Evolutionary conservation across 2,888 invertebrate genomes (phyloP).

Genomic region (Cecidostiba fungosa): DNA sequence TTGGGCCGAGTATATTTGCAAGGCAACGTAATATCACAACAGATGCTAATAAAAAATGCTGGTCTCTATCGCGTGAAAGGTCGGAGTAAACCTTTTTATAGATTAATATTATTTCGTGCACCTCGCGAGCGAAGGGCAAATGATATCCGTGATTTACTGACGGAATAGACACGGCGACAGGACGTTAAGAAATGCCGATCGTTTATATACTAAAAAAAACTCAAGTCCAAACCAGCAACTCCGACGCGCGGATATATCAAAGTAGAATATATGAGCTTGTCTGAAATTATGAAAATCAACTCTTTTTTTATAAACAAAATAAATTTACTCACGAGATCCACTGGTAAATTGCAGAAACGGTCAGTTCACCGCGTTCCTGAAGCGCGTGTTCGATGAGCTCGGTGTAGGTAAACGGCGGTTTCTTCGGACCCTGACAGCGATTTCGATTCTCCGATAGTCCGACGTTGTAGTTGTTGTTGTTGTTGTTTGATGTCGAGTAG

Average conservation of each 20-base stretch:
- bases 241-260: too few species aligned
- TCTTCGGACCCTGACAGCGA: constrained; percentile 83
- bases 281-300: neutral
- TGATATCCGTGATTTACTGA: neutral
- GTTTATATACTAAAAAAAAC: too few species aligned
- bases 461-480: constrained; percentile 1
- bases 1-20: neutral
- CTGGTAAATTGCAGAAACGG: constrained; percentile 94
- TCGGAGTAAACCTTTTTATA: constrained; percentile 31
- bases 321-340: constrained; percentile 94
- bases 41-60: neutral
- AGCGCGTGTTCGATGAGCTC: constrained; percentile 94
- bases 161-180: neutral
- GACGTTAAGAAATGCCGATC: neutral
- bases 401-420: constrained; percentile 95
- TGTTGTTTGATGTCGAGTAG: neutral
- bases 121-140: constrained; percentile 13
- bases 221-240: too few species aligned
- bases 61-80: constrained; percentile 21
- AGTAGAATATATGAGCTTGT: too few species aligned
- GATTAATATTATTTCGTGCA: constrained; percentile 14
- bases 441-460: constrained; percentile 50
- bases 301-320: neutral
- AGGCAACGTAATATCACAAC: neutral
- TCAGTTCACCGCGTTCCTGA: constrained; percentile 91